These are phyloP conservation scores for Rhagologus leucostigma DNA, from an alignment of 2,113 vertebrate genomes.

Conservation along the genomic window DNA sequence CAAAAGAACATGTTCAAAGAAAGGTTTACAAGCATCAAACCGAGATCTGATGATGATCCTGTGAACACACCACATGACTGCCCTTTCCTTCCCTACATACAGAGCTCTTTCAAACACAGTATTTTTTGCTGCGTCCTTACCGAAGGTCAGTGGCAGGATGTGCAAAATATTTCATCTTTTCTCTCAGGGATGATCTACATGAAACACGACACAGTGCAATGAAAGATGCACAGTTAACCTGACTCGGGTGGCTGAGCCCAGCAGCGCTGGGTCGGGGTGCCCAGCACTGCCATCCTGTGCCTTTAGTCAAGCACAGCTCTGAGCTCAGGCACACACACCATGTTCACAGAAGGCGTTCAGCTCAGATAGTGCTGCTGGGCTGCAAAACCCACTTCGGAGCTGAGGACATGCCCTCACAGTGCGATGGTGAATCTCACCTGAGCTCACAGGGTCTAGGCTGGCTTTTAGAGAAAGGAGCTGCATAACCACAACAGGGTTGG, in stretches of 20 bases:
- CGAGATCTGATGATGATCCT: slow-evolving; percentile 29
- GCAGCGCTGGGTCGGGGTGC: accelerated
- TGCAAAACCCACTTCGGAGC: not conserved
- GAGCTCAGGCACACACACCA: not conserved
- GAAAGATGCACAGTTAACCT: not conserved
- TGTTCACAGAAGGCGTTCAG: accelerated
- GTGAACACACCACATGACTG: not conserved
- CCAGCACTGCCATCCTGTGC: not conserved
- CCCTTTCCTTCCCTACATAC: not conserved
- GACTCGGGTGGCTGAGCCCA: not conserved
- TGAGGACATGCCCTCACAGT: not conserved
- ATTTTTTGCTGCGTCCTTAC: not conserved
- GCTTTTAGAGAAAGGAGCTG: not conserved
- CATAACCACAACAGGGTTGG: not conserved
- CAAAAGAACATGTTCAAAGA: not conserved
- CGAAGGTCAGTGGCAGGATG: not conserved
- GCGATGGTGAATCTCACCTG: not conserved
- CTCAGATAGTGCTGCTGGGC: not conserved
- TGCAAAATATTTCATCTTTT: not conserved
- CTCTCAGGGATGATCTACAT: not conserved
- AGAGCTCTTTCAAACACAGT: not conserved
- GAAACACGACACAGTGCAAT: not conserved
- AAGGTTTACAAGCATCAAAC: not conserved
- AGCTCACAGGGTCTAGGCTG: not conserved
- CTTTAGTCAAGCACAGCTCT: not conserved